A percentile compares a stretch with the other conserved stretches of the same genome.
Conservation (phyloP, 92 coral and sea anemone genomes). For the Epizoanthus rinbou region DNA sequence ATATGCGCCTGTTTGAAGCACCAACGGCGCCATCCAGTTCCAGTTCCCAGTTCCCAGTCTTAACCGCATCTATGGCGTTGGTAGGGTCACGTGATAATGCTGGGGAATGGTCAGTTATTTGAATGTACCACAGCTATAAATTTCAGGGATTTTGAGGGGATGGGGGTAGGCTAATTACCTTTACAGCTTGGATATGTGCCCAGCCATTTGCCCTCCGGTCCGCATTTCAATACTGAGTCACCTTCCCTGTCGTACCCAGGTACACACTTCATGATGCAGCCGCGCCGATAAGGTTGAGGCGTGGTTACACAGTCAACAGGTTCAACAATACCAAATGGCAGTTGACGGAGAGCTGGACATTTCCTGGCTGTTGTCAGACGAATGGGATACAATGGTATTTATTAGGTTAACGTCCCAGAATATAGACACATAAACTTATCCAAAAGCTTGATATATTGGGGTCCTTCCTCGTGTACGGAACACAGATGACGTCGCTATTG, state of each 20-base stretch:
- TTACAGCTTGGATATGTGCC: slow-evolving; percentile 80
- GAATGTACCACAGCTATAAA: neutral
- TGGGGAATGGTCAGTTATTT: no score
- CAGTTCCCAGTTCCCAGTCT: no score
- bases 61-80: no score
- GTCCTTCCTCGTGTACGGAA: no score
- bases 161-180: slow-evolving; percentile 52
- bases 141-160: neutral
- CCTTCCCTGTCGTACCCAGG: slow-evolving; percentile 76
- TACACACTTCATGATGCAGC: slow-evolving; percentile 83
- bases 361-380: slow-evolving; percentile 59
- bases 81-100: no score
- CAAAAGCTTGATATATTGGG: no score
- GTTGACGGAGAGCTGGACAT: slow-evolving; percentile 86
- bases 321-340: slow-evolving; percentile 75
- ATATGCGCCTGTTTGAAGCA: no score
- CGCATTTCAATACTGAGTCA: slow-evolving; percentile 61
- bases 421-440: neutral
- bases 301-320: slow-evolving; percentile 85
- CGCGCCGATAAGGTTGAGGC: slow-evolving; percentile 77
- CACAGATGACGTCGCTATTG: no score
- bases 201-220: slow-evolving; percentile 87
- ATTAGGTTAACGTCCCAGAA: neutral
- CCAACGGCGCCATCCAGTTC: no score
- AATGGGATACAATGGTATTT: slow-evolving; percentile 1